Evolutionary conservation across 1,140 invertebrate species (phyloP), one percentile per base, ranked within the genome.

Genomic region (Hestina assimilis): DNA sequence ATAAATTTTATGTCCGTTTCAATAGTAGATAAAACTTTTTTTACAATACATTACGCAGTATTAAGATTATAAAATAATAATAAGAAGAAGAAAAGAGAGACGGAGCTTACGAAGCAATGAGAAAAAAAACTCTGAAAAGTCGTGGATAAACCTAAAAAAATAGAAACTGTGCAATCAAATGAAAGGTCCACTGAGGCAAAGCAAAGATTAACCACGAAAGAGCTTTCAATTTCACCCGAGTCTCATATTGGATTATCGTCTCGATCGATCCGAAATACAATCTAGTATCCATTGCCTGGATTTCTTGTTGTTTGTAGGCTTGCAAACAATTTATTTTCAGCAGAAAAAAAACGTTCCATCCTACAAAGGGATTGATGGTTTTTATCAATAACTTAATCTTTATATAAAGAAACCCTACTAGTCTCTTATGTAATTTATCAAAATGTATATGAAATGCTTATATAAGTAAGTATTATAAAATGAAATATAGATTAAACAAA

Each of bases 191-290:
- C 29, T 15, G 45, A 35, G 15, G 28, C 29, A 29, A 35, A 48
- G 31, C 11, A 19, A 48, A 48, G 45, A 48, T 48, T 48, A 48
- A 48, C 33, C 29, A 29, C 31, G 29, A 48, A 38, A 33, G 28
- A 35, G 19, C 31, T 33, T 48, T 48, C 29, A 48, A 48, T 48
- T 38, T 48, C 28, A n/a, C 29, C 43, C 19, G 31, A 46, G 20
- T 26, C 29, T 35, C 29, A 48, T 48, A 48, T 48, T 19, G 45
- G 45, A 48, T 48, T 31, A 33, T 33, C 29, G 29, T 35, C 19
- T 31, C 11, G 21, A 48, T 21, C 45, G 45, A 11, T 9, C 20
- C 45, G 29, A 35, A 15, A 47, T 29, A 31, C 28, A 48, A 33
- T 35, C 29, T 19, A 33, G 8, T 35, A 29, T 48, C 45, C 29